Evolutionary conservation across 2,113 vertebrate species (phyloP).

Genomic region (Gobio gobio): DNA sequence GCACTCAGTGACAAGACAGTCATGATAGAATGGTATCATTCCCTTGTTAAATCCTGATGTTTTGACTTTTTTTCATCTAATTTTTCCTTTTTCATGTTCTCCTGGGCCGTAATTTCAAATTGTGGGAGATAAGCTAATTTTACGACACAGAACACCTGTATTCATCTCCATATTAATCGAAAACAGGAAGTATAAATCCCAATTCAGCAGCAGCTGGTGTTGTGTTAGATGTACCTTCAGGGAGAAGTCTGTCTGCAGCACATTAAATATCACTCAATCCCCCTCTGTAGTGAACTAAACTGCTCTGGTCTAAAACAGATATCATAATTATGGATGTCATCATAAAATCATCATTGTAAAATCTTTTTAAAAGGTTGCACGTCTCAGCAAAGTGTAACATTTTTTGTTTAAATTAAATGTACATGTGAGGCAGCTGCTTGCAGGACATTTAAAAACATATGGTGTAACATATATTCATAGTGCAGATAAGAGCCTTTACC

Average conservation of each 20-base stretch:
- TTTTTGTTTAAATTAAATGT: too few relatives aligned
- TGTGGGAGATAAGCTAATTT: conserved; percentile 81
- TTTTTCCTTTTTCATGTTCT: conserved; percentile 59
- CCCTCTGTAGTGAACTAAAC: conserved; percentile 58
- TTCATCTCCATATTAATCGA: conserved; percentile 85
- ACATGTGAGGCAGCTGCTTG: not conserved
- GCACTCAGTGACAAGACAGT: conserved; percentile 56
- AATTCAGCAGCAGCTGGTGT: conserved; percentile 79
- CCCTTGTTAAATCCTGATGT: conserved; percentile 67
- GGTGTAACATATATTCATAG: not conserved
- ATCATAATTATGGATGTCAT: conserved; percentile 79
- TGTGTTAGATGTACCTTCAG: conserved; percentile 79
- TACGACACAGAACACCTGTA: conserved; percentile 79
- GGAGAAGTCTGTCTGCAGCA: conserved; percentile 75
- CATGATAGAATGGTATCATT: conserved; percentile 31
- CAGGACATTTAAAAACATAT: not conserved
- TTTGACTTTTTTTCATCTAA: conserved; percentile 52
- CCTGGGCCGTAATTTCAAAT: conserved; percentile 78
- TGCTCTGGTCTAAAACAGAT: conserved; percentile 72
- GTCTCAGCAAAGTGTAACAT: conserved; percentile 61
- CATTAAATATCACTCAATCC: conserved; percentile 75
- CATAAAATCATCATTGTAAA: conserved; percentile 76
- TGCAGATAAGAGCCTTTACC: not conserved
- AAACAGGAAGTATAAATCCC: conserved; percentile 83
- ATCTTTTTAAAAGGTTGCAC: conserved; percentile 73